Conservation (phyloP, 64 coral and sea anemone genomes). For the Astreopora myriophthalma region DNA sequence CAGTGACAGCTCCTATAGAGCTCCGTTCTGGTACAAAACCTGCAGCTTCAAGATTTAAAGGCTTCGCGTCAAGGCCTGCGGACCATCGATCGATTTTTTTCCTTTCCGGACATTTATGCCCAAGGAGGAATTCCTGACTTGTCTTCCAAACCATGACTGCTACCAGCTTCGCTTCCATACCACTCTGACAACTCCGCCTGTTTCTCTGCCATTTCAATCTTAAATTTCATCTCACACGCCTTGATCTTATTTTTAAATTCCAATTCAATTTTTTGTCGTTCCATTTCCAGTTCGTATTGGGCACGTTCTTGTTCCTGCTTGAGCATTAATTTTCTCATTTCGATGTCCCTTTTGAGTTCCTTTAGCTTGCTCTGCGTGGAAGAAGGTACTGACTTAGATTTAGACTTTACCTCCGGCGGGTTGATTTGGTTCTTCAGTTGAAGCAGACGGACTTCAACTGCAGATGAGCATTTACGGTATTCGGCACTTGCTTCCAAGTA, state of each 20-base stretch:
- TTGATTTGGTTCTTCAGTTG: background rate
- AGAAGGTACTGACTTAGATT: background rate
- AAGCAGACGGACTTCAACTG: background rate
- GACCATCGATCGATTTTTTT: slow-evolving; percentile 1
- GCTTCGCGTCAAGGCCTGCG: background rate
- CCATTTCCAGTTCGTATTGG: slow-evolving; percentile 10
- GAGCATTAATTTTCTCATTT: slow-evolving; percentile 20
- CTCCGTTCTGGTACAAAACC: background rate
- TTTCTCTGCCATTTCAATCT: slow-evolving; percentile 34
- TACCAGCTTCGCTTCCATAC: background rate
- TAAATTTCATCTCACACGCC: slow-evolving; percentile 47
- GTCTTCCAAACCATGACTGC: background rate
- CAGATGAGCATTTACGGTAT: background rate
- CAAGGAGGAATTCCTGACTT: background rate
- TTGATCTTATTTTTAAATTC: slow-evolving; percentile 37
- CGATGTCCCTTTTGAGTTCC: slow-evolving; percentile 9
- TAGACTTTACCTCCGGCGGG: background rate
- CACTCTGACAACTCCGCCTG: slow-evolving; percentile 21
- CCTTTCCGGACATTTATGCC: background rate
- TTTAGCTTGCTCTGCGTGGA: background rate
- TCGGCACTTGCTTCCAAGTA: background rate
- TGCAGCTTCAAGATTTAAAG: background rate
- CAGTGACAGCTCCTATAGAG: background rate
- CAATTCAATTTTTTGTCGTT: slow-evolving; percentile 29
- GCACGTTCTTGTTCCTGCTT: slow-evolving; percentile 24